Percentiles rank a stretch among this genome's conserved stretches.
phyloP scores from a whole-genome alignment of 2,797 vertebrate species.

The Centropyge bicolor region DNA sequence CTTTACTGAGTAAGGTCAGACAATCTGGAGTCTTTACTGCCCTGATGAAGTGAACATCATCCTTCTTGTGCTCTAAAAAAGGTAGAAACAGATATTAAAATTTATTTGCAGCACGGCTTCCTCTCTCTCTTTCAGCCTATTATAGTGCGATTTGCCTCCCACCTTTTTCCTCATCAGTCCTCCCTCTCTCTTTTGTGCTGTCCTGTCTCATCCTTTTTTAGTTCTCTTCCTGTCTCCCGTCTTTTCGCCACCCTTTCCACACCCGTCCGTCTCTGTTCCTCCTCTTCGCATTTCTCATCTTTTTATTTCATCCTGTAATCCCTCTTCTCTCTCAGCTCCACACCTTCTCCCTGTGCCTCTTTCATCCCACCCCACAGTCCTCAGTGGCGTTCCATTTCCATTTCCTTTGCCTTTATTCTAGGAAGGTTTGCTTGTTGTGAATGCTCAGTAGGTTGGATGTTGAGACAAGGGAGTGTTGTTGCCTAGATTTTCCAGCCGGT shows the following conservation, averaged over 20 bases:
- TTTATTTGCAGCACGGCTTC: slow-evolving; percentile 9
- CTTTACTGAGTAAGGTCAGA: background rate
- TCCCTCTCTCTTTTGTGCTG: slow-evolving; percentile 32
- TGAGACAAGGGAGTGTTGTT: background rate
- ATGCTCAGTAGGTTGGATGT: background rate
- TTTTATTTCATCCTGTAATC: slow-evolving; percentile 61
- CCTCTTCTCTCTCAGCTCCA: slow-evolving; percentile 44
- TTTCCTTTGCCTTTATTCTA: slow-evolving; percentile 6
- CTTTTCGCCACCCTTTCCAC: slow-evolving; percentile 31
- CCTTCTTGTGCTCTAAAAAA: slow-evolving; percentile 25
- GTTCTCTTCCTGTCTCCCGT: slow-evolving; percentile 50
- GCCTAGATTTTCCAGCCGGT: background rate
- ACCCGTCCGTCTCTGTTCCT: slow-evolving; percentile 47
- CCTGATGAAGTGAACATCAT: slow-evolving; percentile 12
- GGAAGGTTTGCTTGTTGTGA: slow-evolving; percentile 17
- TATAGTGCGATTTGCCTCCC: slow-evolving; percentile 29
- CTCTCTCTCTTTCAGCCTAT: slow-evolving; percentile 34
- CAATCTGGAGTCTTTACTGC: slow-evolving; percentile 6
- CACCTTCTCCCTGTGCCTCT: slow-evolving; percentile 31
- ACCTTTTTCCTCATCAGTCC: slow-evolving; percentile 45
- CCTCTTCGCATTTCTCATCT: slow-evolving; percentile 52
- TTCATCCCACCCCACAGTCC: slow-evolving; percentile 27
- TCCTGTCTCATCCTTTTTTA: slow-evolving; percentile 41
- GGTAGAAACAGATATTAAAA: slow-evolving; percentile 39
- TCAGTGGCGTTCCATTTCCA: slow-evolving; percentile 1